These are phyloP conservation scores for Rhinichthys klamathensis DNA, from an alignment of 2,113 vertebrate species.

Conservation along the genomic window DNA sequence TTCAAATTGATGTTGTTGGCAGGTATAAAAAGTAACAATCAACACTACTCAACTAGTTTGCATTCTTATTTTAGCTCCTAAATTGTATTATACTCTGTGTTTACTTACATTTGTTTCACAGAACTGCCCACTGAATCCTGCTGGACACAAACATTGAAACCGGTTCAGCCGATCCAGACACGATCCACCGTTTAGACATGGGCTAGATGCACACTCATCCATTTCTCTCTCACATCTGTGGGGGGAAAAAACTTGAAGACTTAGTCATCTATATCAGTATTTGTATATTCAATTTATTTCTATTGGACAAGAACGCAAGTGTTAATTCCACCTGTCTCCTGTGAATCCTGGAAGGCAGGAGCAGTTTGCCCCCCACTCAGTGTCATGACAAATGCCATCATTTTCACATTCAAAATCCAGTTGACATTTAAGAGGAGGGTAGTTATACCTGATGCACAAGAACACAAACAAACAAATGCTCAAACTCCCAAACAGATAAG, in stretches of 20 bases:
- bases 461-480: background rate
- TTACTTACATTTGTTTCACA: constrained; percentile 85
- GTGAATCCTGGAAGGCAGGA: constrained; percentile 81
- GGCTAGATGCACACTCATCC: constrained; percentile 84
- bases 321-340: constrained; percentile 77
- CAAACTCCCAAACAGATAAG: background rate
- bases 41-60: background rate
- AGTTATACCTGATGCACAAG: constrained; percentile 76
- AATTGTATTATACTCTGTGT: background rate
- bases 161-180: constrained; percentile 82
- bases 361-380: constrained; percentile 86
- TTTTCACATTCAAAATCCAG: constrained; percentile 81
- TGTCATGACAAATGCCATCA: constrained; percentile 75
- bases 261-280: background rate
- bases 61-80: background rate
- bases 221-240: constrained; percentile 84
- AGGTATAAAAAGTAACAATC: background rate
- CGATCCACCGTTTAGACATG: constrained; percentile 89
- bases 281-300: background rate
- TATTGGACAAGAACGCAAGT: background rate
- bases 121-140: constrained; percentile 82
- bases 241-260: constrained; percentile 11
- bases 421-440: constrained; percentile 79
- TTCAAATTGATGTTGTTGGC: background rate
- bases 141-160: constrained; percentile 83